Evolutionary conservation across 2,888 invertebrate species (phyloP).

Genomic region (Drosophila kuntzei): DNA sequence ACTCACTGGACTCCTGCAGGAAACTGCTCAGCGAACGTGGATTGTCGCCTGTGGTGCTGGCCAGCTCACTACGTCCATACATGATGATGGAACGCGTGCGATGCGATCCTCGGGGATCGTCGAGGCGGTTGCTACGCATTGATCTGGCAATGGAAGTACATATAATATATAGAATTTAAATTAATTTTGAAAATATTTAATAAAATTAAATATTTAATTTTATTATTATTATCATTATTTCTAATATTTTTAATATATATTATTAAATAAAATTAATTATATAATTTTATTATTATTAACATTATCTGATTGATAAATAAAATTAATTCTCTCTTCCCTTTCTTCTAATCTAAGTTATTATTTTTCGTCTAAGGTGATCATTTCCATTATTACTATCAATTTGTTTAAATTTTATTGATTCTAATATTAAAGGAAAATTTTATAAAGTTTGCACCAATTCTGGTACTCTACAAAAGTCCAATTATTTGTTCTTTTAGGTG

Average conservation of each 20-base stretch:
- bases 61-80: constrained; percentile 85
- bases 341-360: no score
- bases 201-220: not conserved
- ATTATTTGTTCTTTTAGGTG: no score
- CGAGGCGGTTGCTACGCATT: constrained; percentile 84
- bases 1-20: constrained; percentile 75
- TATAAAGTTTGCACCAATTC: no score
- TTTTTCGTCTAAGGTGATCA: no score
- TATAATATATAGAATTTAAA: not conserved
- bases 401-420: no score
- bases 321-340: no score
- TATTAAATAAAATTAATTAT: no score
- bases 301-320: not conserved
- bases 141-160: constrained; percentile 69
- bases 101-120: constrained; percentile 85
- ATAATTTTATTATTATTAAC: not conserved
- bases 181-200: not conserved
- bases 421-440: no score
- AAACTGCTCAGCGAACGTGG: constrained; percentile 81
- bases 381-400: no score
- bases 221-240: not conserved
- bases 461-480: no score
- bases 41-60: constrained; percentile 81
- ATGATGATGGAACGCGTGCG: constrained; percentile 85
- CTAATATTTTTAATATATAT: no score